phyloP scores from a whole-genome alignment of 2,113 vertebrate species.

The Lophochroa leadbeateri region DNA sequence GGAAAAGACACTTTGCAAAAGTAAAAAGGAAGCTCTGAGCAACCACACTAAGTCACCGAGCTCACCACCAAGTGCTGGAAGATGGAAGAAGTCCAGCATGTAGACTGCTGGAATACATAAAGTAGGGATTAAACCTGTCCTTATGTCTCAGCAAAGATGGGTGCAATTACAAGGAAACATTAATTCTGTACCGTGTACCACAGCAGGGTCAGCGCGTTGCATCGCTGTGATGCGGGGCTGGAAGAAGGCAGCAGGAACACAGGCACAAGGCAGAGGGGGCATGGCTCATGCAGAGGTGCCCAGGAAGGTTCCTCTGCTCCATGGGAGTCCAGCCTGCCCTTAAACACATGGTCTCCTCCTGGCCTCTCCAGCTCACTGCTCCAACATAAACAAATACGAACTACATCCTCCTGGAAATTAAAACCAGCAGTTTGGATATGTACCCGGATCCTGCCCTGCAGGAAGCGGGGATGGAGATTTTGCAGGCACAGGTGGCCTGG shows the following conservation, averaged over 20 bases:
- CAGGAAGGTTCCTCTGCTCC: neutral
- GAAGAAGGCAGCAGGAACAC: neutral
- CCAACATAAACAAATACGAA: neutral
- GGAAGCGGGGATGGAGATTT: neutral
- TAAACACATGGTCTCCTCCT: neutral
- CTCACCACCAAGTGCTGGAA: neutral
- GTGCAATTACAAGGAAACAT: neutral
- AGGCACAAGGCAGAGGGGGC: neutral
- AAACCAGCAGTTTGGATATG: neutral
- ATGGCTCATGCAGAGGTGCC: neutral
- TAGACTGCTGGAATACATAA: neutral
- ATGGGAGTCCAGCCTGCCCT: neutral
- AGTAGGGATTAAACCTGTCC: neutral
- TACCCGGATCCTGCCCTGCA: neutral
- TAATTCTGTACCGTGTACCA: accelerated
- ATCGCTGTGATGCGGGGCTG: neutral
- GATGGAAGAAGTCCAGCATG: neutral
- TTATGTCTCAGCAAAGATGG: neutral
- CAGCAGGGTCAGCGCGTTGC: neutral
- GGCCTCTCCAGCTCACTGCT: neutral
- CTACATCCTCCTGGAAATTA: constrained; percentile 2
- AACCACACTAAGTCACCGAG: neutral
- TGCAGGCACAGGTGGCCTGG: neutral
- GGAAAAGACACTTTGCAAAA: neutral
- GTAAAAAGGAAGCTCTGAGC: neutral